These are phyloP conservation scores for Chiroxiphia lanceolata DNA, from an alignment of 2,797 vertebrate species.

Conservation along the genomic window DNA sequence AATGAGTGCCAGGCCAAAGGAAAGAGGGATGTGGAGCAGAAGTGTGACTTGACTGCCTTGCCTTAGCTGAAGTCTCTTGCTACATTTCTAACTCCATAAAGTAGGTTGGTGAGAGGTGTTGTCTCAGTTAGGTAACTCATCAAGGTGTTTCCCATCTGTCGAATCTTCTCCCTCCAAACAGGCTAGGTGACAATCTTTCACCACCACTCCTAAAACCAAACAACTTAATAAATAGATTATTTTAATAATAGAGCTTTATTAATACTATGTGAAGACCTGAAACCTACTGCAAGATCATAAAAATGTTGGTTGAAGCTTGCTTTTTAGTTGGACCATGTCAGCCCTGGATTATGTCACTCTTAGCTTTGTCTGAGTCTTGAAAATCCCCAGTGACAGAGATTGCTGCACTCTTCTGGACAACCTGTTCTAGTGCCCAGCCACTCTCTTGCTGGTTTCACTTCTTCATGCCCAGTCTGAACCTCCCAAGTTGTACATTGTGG, in stretches of 20 bases:
- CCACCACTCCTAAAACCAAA: neutral
- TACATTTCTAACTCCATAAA: neutral
- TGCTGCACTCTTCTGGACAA: neutral
- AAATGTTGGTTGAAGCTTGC: neutral
- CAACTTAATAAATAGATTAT: neutral
- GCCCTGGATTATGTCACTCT: neutral
- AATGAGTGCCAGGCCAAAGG: neutral
- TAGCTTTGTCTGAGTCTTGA: neutral
- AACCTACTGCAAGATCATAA: neutral
- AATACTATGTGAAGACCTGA: neutral
- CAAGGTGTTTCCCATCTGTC: neutral
- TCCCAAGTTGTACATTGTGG: neutral
- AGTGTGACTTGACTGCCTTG: neutral
- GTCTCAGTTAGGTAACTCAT: neutral
- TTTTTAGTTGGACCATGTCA: neutral
- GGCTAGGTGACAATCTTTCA: conserved; percentile 52
- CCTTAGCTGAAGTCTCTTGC: neutral
- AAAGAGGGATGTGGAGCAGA: neutral
- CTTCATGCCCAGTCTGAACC: neutral
- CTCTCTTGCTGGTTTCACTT: neutral
- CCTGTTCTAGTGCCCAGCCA: neutral
- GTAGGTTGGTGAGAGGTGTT: neutral
- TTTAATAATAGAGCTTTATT: conserved; percentile 34
- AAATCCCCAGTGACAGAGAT: neutral
- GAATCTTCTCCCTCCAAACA: conserved; percentile 3